A percentile compares a stretch with the other conserved stretches of the same genome.
Evolutionary conservation across 2,113 vertebrate species (phyloP).

Genomic region (Ptyas mucosa): DNA sequence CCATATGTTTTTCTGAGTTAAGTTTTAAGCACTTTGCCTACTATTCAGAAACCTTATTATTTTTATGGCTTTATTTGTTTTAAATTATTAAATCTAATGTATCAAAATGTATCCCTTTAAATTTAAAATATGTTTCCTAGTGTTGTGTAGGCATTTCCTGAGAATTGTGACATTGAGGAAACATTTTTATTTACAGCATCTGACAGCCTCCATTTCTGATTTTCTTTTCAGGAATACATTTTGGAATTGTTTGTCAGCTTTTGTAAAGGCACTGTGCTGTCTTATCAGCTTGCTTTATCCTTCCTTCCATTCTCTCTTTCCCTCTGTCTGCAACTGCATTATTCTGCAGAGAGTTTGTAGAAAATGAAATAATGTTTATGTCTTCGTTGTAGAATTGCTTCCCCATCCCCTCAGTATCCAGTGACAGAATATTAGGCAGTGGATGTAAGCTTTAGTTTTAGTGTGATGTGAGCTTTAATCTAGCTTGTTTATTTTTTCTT

Average conservation of each 20-base stretch:
- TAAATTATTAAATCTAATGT: neutral
- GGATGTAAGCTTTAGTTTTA: neutral
- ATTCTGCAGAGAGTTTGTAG: conserved; percentile 6
- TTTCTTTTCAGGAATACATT: conserved; percentile 24
- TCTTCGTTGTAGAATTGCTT: conserved; percentile 22
- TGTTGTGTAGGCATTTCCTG: conserved; percentile 2
- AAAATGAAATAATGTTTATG: neutral
- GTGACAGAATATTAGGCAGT: conserved; percentile 11
- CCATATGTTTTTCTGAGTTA: neutral
- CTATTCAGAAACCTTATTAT: neutral
- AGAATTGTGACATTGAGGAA: neutral
- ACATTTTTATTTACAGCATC: neutral
- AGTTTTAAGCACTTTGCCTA: neutral
- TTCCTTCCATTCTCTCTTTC: neutral
- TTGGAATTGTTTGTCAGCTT: conserved; percentile 26
- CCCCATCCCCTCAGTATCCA: neutral
- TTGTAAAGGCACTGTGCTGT: conserved; percentile 8
- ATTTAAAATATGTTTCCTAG: conserved; percentile 8
- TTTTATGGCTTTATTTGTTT: neutral
- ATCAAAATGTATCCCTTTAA: conserved; percentile 15
- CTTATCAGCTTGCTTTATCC: conserved; percentile 3
- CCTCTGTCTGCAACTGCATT: neutral
- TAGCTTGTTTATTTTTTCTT: conserved; percentile 6
- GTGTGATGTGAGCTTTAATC: neutral
- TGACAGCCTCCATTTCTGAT: neutral